Evolutionary conservation across 2,888 invertebrate species (phyloP).

Genomic region (Melanostoma mellinum): DNA sequence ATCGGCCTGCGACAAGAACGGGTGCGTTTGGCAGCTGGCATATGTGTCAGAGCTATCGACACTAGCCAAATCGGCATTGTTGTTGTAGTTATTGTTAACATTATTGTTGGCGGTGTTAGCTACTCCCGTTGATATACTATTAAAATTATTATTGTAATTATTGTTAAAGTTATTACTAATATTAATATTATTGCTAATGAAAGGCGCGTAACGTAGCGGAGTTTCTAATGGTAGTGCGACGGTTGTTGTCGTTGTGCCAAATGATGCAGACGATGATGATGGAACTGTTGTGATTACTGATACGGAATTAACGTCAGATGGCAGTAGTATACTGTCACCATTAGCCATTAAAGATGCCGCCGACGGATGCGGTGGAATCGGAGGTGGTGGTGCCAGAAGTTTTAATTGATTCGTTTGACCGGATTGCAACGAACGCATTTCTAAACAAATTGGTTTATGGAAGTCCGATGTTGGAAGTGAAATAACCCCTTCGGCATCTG

Average conservation of each 20-base stretch:
- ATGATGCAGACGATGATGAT: conserved; percentile 80
- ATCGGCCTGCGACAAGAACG: conserved; percentile 93
- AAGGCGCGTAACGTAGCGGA: conserved; percentile 78
- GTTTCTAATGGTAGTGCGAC: conserved; percentile 81
- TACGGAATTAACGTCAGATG: conserved; percentile 64
- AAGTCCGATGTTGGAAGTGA: conserved; percentile 93
- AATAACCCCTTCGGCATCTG: conserved; percentile 94
- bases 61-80: conserved; percentile 84
- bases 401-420: conserved; percentile 75
- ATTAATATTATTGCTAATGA: conserved; percentile 76
- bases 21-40: conserved; percentile 98
- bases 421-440: conserved; percentile 86
- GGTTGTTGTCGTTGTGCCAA: conserved; percentile 81
- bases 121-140: conserved; percentile 77
- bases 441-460: conserved; percentile 91
- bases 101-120: conserved; percentile 75
- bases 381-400: conserved; percentile 75
- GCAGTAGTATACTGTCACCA: conserved; percentile 57
- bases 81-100: conserved; percentile 81
- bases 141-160: conserved; percentile 80
- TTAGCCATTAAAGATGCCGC: conserved; percentile 68
- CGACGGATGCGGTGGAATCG: conserved; percentile 70
- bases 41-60: conserved; percentile 95
- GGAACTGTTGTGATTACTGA: conserved; percentile 67
- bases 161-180: conserved; percentile 79